Base-by-base conservation (phyloP, 2,113 vertebrate species). In the Zosterops lateralis region DNA sequence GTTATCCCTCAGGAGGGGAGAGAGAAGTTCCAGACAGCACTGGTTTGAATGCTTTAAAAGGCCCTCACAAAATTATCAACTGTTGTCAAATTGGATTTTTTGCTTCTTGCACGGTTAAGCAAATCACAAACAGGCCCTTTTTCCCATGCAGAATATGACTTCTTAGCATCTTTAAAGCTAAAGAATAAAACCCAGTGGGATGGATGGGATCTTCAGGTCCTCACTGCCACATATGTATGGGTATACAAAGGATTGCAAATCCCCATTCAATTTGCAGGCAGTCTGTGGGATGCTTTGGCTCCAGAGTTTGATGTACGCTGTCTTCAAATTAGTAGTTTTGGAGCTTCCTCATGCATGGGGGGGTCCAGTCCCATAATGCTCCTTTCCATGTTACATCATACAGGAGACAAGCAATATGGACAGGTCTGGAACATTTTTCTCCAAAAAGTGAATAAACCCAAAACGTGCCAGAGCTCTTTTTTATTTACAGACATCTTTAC, bases 391-490 rank as follows among this genome's bases (percentile, higher is more conserved):
- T 48, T 62, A 29, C 13, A 31, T 54, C 40, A 71, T 54, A 34
- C 7, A 77, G 15, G 7, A 38, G 6, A 8, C 7, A 45, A 68
- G 28, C n/a, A 68, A 61, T 38, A n/a, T 38, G 47, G 14, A 44
- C 45, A 77, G 19, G 12, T 32, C 38, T 38, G 22, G n/a, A 68
- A 51, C 8, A 38, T 2, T 70, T 53, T 61, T 70, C 18, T 38
- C 22, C 18, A 18, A 47, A 29, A 47, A n/a, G 13, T 0, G 0
- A 77, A n/a, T 45, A 40, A 53, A n/a, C 10, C 7, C 21, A 32
- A 68, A 85, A 50, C 10, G 11, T 14, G 21, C 11, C 60, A 31
- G 45, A 68, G 5, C 6, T 51, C 44, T 42, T 58, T 65, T 36
- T 67, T 12, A 21, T 34, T 67, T 21, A 32, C 21, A 58, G 11